Evolutionary conservation across 2,797 vertebrate species (phyloP).

Genomic region (Xerus rutilus): DNA sequence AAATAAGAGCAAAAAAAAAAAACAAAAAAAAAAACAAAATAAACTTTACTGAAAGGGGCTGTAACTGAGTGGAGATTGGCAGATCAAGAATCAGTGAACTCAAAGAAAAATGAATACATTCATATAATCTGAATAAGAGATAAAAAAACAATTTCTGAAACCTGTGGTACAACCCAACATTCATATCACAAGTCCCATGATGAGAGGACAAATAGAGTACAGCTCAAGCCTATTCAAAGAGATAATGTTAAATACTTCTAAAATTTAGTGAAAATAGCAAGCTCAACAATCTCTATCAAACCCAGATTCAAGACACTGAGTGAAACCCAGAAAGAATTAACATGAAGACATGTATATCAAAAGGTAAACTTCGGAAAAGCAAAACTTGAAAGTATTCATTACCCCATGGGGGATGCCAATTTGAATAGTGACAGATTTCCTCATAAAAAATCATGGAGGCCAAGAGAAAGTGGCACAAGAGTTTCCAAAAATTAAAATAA

Average conservation of each 20-base stretch:
- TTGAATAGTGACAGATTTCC: background rate
- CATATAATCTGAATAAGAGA: background rate
- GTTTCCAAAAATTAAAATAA: background rate
- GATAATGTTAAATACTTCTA: background rate
- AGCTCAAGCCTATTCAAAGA: background rate
- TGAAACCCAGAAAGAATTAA: background rate
- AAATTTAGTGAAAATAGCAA: background rate
- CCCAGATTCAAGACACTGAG: background rate
- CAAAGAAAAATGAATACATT: background rate
- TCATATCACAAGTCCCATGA: background rate
- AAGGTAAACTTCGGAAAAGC: background rate
- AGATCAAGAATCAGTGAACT: background rate
- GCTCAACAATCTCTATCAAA: background rate
- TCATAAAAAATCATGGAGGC: background rate
- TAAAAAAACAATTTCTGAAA: background rate
- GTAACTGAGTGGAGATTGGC: background rate
- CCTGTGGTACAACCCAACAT: background rate
- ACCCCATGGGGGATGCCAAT: no score
- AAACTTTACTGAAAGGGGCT: background rate
- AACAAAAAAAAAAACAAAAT: background rate
- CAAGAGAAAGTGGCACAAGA: background rate
- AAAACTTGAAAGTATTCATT: background rate
- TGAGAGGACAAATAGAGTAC: background rate
- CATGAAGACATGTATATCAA: background rate
- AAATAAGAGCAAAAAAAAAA: background rate